Evolutionary conservation across 2,888 invertebrate species (phyloP).

Genomic region (Arrhopalites spinosus): DNA sequence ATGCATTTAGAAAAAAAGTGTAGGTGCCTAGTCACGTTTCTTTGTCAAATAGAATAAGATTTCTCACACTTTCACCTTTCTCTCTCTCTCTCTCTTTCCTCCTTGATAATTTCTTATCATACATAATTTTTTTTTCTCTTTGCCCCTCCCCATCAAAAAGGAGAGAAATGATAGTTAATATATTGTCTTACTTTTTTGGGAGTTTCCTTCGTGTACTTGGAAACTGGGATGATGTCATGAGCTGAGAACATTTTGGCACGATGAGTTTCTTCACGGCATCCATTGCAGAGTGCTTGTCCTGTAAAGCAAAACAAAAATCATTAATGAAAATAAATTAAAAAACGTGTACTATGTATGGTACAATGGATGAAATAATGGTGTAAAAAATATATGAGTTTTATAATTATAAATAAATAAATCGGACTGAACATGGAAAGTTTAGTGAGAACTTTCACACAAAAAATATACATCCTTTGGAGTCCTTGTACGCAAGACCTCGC

Average conservation of each 20-base stretch:
- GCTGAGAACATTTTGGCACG: slow-evolving; percentile 77
- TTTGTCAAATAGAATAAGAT: background rate
- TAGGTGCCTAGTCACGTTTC: background rate
- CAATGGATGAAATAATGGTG: too few species aligned
- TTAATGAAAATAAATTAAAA: slow-evolving; percentile 35
- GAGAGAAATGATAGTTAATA: background rate
- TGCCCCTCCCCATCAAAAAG: too few species aligned
- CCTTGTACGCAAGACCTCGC: too few species aligned
- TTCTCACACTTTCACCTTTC: background rate
- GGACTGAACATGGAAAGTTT: too few species aligned
- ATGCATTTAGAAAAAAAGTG: background rate
- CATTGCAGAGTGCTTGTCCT: slow-evolving; percentile 74
- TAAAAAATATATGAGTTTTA: too few species aligned
- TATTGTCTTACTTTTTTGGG: slow-evolving; percentile 64
- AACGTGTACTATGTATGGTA: too few species aligned
- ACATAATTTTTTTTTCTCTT: background rate
- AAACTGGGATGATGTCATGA: slow-evolving; percentile 74
- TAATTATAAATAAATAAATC: too few species aligned
- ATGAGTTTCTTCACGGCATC: slow-evolving; percentile 74
- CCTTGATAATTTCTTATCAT: background rate
- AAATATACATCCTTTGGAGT: too few species aligned
- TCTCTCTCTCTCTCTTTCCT: background rate
- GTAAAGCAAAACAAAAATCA: slow-evolving; percentile 44
- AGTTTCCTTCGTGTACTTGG: slow-evolving; percentile 71
- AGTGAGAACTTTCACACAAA: too few species aligned